Evolutionary conservation across 2,888 invertebrate genomes (phyloP).

Genomic region (Eugnorisma glareosa): DNA sequence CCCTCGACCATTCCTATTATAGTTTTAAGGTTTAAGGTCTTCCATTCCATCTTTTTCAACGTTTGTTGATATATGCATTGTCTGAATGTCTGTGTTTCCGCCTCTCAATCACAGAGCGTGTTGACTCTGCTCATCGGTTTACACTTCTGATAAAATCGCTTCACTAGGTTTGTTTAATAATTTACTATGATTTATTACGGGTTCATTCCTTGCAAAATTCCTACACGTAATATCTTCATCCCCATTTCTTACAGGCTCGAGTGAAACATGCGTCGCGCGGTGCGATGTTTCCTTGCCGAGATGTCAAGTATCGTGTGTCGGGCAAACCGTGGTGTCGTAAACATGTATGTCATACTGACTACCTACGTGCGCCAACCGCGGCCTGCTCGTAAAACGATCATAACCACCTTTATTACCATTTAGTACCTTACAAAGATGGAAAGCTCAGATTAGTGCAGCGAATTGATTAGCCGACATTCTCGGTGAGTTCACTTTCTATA

Average conservation of each 20-base stretch:
- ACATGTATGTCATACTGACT: slow-evolving; percentile 84
- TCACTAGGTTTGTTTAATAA: slow-evolving; percentile 52
- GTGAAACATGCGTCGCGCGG: slow-evolving; percentile 82
- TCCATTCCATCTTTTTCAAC: neutral
- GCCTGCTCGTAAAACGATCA: slow-evolving; percentile 83
- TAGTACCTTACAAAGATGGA: slow-evolving; percentile 70
- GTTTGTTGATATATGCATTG: neutral
- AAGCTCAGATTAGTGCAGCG: slow-evolving; percentile 65
- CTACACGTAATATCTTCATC: slow-evolving; percentile 84
- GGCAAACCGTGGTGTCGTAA: slow-evolving; percentile 83
- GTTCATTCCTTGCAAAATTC: slow-evolving; percentile 74
- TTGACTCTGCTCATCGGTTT: slow-evolving; percentile 37
- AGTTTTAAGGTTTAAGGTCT: neutral
- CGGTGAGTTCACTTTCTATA: slow-evolving; percentile 63
- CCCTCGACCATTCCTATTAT: neutral
- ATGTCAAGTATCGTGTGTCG: slow-evolving; percentile 88
- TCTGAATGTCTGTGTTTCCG: slow-evolving; percentile 13
- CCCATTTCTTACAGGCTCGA: slow-evolving; percentile 80
- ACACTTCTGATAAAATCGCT: slow-evolving; percentile 46
- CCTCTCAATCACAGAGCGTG: slow-evolving; percentile 30
- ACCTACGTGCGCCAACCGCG: slow-evolving; percentile 81
- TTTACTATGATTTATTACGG: slow-evolving; percentile 55
- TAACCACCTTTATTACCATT: slow-evolving; percentile 76
- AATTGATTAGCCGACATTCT: slow-evolving; percentile 69
- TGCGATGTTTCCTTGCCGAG: slow-evolving; percentile 81